Evolutionary conservation across 2,888 invertebrate species (phyloP), one percentile per base, ranked within the genome.

Genomic region (Penaeus monodon): DNA sequence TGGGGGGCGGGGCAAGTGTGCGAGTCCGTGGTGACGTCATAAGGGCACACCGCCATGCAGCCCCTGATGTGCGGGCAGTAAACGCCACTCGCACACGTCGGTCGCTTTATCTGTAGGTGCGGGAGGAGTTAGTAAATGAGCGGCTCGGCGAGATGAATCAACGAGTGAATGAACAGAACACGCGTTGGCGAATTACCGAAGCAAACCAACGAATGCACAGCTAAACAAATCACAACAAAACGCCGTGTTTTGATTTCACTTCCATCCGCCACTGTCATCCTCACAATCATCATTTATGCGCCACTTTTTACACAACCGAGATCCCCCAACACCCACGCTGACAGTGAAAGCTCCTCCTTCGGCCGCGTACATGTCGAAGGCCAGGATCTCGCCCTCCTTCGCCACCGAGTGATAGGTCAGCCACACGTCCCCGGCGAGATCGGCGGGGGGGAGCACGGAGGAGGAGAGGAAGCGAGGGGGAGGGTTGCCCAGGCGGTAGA

Each of bases 31-130:
- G 38, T 4, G n/a, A 57, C 29, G 74, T 87, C 87, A 33, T 79
- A 70, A 24, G 83, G 78, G 33, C 85, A 81, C 1, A 29, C 65
- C 1, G 81, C 76, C 63, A 74, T 27, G 33, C 88, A 88, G 10
- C 86, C 86, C 63, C 86, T 79, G 24, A 44, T 78, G 29, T 88
- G 80, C 49, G 86, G 80, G 38, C 85, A 88, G 76, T 86, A 88
- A 6, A 63, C 22, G 6, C 88, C 88, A 49, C 81, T 38, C 24
- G 86, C 79, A 44, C 88, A 88, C 22, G 80, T 49, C 17, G 88
- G 88, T 33, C 81, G 63, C 24, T n/a, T n/a, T n/a, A 86, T 63
- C 88, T 88, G 82, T 17, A 64, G 14, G 33, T 38, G 33, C 33
- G 6, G 33, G 33, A 38, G 33, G 33, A 38, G 33, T 38, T 3